These are phyloP conservation scores for Diarsia brunnea DNA, from an alignment of 2,888 invertebrate species.

Conservation along the genomic window DNA sequence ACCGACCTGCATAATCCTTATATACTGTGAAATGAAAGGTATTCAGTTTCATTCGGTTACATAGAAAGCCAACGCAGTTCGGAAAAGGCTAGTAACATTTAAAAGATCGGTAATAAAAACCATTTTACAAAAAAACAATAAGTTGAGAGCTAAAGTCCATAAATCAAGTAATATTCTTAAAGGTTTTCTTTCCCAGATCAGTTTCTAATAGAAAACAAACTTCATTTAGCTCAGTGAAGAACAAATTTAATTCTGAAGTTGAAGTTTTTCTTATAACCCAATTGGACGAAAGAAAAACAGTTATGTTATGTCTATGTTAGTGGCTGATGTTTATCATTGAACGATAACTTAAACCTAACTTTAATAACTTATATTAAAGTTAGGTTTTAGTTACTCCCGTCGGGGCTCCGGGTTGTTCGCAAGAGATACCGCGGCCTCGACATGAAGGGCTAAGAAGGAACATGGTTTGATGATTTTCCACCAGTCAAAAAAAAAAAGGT, in stretches of 20 bases:
- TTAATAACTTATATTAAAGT: no score
- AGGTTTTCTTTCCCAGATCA: constrained; percentile 29
- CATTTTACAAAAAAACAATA: background rate
- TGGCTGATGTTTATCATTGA: constrained; percentile 29
- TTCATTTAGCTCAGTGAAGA: constrained; percentile 39
- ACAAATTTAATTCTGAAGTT: constrained; percentile 54
- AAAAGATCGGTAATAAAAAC: background rate
- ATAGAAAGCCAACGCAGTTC: background rate
- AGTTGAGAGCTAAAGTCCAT: constrained; percentile 15
- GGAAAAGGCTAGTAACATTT: background rate
- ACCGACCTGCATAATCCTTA: no score
- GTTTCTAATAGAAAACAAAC: constrained; percentile 46
- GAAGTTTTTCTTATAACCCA: constrained; percentile 34
- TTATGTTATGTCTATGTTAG: background rate
- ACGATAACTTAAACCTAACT: no score
- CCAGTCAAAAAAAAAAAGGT: no score
- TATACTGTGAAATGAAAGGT: background rate
- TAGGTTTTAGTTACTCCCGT: constrained; percentile 17
- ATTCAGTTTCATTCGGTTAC: background rate
- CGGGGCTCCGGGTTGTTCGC: no score
- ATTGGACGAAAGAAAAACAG: constrained; percentile 28
- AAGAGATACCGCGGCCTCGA: no score
- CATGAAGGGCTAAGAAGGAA: no score
- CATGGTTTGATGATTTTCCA: no score
- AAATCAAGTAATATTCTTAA: constrained; percentile 30